Conservation (phyloP, 2,888 invertebrate species). For the Netelia inedita region DNA sequence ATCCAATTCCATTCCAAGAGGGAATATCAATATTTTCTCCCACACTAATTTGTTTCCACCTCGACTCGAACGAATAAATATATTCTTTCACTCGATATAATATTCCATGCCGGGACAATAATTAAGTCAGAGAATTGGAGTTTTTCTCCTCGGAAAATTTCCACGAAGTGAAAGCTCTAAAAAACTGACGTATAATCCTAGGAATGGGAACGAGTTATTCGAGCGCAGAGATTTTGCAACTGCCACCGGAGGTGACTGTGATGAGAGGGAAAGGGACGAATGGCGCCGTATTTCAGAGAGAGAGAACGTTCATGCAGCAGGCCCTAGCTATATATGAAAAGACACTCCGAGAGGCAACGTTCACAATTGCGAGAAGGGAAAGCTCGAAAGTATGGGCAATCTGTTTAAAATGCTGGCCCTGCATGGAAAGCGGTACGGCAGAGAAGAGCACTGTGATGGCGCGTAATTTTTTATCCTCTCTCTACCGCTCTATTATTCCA, state of each 20-base stretch:
- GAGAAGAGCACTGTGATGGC: conserved; percentile 39
- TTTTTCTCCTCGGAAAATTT: conserved; percentile 1
- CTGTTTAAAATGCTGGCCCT: conserved; percentile 70
- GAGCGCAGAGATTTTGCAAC: conserved; percentile 18
- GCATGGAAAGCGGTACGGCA: conserved; percentile 13
- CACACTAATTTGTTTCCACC: too few relatives aligned
- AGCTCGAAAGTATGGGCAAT: conserved; percentile 66
- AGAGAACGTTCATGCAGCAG: conserved; percentile 19
- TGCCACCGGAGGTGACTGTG: too few relatives aligned
- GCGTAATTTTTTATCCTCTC: conserved; percentile 58
- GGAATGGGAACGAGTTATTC: conserved; percentile 62
- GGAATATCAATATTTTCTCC: too few relatives aligned
- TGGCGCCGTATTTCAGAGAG: conserved; percentile 4
- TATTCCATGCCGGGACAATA: too few relatives aligned
- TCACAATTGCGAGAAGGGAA: conserved; percentile 59
- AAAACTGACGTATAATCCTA: conserved; percentile 69
- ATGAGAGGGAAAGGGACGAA: conserved; percentile 12
- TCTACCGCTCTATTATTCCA: conserved; percentile 50
- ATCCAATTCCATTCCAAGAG: too few relatives aligned
- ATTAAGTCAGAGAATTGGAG: too few relatives aligned
- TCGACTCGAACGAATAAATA: too few relatives aligned
- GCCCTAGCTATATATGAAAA: not conserved
- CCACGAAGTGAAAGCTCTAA: conserved; percentile 15
- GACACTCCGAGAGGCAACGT: conserved; percentile 24
- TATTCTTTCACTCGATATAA: too few relatives aligned